Evolutionary conservation across 2,797 vertebrate species (phyloP), one percentile per base, ranked within the genome.

Genomic region (Parotocinclus haroldoi): DNA sequence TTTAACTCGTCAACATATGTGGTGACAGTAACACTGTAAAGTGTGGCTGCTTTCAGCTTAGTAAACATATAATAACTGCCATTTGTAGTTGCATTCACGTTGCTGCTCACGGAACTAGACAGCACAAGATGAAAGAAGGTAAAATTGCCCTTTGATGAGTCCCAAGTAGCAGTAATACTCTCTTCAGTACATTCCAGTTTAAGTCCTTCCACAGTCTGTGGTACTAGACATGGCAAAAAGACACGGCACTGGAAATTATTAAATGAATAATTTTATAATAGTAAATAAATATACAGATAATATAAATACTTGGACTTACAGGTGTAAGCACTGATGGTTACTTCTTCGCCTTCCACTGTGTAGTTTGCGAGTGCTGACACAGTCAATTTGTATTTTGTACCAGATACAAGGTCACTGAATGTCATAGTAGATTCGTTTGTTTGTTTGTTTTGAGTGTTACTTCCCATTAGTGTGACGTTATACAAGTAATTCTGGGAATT

Each of bases 31-130:
- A 91, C 71, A 0, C 0, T 54, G 78, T 89, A 89, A 0, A 40
- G 0, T 8, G 68, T 52, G 1, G 68, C 76, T 10, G 51, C 9
- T 10, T 48, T 76, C 63, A 90, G 77, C 0, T 0, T 0, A 0
- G 0, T 0, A 36, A 84, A 84, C 0, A 0, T 0, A 2, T 0
- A 1, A 0, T 0, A 52, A 0, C 0, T 52, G 6, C 0, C 0
- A n/a, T n/a, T 1, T 18, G 9, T 3, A 40, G 0, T 0, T 1
- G 0, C 0, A 1, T 8, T 49, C 8, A 8, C 1, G 9, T 1
- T 48, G 8, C 10, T 5, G n/a, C 1, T 18, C n/a, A 42, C 13
- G 13, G 11, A 0, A 8, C 38, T 58, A 12, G 1, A 70, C 19
- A 14, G 11, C 3, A 3, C 40, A 38, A 70, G 53, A 11, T 0